Base-by-base conservation (phyloP, 2,797 vertebrate genomes). In the Trachops cirrhosus region DNA sequence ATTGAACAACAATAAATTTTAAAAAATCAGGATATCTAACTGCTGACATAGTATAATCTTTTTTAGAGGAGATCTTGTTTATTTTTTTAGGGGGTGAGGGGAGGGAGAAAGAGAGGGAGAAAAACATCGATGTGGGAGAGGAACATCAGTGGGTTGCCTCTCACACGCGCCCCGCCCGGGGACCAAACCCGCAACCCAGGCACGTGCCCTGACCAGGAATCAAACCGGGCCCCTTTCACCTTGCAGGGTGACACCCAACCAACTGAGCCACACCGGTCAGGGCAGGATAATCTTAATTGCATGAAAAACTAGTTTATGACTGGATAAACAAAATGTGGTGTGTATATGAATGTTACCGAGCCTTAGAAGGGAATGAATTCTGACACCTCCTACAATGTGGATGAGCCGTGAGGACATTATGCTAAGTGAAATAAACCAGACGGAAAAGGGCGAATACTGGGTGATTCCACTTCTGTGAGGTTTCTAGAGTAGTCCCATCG, bases 291-390 rank as follows among this genome's bases (percentile, higher is more conserved):
- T 91, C 52, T 89, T 75, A 64, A 92, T 87, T 68, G 44, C 18
- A 14, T 74, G 85, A 54, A 59, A 87, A 94, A 82, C 80, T 19
- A 54, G 29, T 29, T 67, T 85, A 44, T 82, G 70, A 78, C 26
- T 34, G 46, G 39, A 57, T 41, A 83, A 90, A 82, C 41, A 93
- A 88, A 85, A 74, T 71, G 11, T 75, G 74, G 29, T 26, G 86
- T 62, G 24, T 15, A 6, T 41, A 54, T 64, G 73, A 95, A 73
- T 95, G 95, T 86, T 50, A 94, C 48, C 77, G 48, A 34, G 77
- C 52, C 67, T 89, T 95, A 52, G 80, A 97, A 96, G 96, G 80
- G 70, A 94, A 91, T 70, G 87, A 84, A 95, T 84, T 95, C 92
- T 92, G 87, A 86, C 84, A 91, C 79, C 50, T 34, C 9, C 73